Percentiles rank a stretch among this genome's conserved stretches.
These are phyloP conservation scores for Eristalis pertinax DNA, from an alignment of 2,888 invertebrate species.

Conservation along the genomic window DNA sequence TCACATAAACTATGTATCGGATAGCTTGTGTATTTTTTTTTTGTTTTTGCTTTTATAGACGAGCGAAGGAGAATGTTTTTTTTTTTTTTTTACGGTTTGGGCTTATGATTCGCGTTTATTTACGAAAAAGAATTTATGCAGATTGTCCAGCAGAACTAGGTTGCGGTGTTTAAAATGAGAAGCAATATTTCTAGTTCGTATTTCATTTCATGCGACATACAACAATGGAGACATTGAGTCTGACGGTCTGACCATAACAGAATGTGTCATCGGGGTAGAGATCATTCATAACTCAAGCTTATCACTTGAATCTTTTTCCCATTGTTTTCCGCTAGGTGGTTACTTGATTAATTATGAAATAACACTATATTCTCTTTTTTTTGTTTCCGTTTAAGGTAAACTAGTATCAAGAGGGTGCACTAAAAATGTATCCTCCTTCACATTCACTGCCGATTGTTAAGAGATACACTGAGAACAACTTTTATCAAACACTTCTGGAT, in stretches of 20 bases:
- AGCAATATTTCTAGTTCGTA: not conserved
- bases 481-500: slow-evolving; percentile 10
- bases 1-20: slow-evolving; percentile 11
- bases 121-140: not conserved
- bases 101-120: slow-evolving; percentile 15
- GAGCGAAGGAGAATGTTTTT: not conserved
- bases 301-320: not conserved
- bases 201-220: not conserved
- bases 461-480: not conserved
- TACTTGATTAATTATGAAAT: slow-evolving; percentile 6
- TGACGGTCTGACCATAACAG: not conserved
- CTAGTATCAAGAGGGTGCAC: not conserved
- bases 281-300: not conserved
- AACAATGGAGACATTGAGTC: not conserved
- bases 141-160: not conserved
- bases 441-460: slow-evolving; percentile 17
- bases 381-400: not conserved
- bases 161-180: not conserved
- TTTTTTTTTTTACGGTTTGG: not conserved
- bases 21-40: not conserved
- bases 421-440: not conserved
- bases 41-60: not conserved
- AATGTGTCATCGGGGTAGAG: not conserved
- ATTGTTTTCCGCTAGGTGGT: slow-evolving; percentile 29
- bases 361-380: slow-evolving; percentile 4